A percentile compares a stretch with the other conserved stretches of the same genome.
Evolutionary conservation across 2,797 vertebrate species (phyloP).

Genomic region (Melopsittacus undulatus): DNA sequence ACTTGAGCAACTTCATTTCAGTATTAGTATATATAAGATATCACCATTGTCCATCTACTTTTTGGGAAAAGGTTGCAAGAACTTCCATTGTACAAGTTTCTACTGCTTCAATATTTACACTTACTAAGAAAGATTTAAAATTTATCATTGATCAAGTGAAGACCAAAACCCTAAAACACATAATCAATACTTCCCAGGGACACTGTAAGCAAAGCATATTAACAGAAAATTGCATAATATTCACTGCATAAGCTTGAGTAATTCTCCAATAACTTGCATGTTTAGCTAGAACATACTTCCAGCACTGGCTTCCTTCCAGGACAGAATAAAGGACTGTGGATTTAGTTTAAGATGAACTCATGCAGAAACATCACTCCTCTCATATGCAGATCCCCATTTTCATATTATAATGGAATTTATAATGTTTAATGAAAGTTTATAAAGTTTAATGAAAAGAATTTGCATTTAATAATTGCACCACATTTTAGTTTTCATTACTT

Average conservation of each 20-base stretch:
- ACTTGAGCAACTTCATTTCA: neutral
- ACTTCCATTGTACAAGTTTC: neutral
- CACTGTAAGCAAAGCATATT: neutral
- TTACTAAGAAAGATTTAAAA: neutral
- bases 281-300: neutral
- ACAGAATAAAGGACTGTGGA: neutral
- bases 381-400: neutral
- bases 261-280: neutral
- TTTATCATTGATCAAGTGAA: neutral
- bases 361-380: neutral
- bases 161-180: neutral
- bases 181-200: neutral
- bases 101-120: neutral
- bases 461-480: neutral
- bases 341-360: neutral
- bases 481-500: neutral
- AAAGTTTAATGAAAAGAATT: neutral
- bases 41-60: neutral
- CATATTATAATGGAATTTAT: neutral
- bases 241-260: neutral
- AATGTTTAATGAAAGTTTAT: neutral
- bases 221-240: neutral
- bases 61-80: neutral
- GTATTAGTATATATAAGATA: fast-evolving
- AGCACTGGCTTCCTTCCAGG: conserved; percentile 14